Conservation (phyloP, 2,888 invertebrate genomes). For the Troides aeacus region DNA sequence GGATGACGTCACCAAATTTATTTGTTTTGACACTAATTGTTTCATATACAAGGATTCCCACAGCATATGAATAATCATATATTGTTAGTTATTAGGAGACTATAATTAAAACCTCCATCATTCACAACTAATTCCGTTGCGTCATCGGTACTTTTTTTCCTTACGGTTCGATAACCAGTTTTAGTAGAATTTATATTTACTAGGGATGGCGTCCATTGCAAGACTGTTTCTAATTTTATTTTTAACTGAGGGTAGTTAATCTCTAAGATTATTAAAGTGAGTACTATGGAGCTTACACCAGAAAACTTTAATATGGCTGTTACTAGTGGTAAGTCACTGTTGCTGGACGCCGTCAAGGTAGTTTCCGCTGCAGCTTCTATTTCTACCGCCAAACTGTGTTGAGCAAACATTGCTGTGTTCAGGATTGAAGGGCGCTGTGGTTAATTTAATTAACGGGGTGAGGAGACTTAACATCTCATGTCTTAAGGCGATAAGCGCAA, state of each 20-base stretch:
- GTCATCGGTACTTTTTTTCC: slow-evolving; percentile 16
- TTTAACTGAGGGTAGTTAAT: neutral
- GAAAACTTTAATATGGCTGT: too few relatives aligned
- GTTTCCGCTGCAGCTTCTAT: too few relatives aligned
- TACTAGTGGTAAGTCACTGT: too few relatives aligned
- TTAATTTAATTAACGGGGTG: too few relatives aligned
- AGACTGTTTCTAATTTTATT: neutral
- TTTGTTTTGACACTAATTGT: slow-evolving; percentile 1
- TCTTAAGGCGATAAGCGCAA: too few relatives aligned
- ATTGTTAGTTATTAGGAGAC: slow-evolving; percentile 15
- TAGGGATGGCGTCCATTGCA: slow-evolving; percentile 12
- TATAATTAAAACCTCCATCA: slow-evolving; percentile 8
- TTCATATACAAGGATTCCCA: slow-evolving; percentile 1
- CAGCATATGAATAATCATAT: slow-evolving; percentile 12
- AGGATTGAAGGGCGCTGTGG: too few relatives aligned
- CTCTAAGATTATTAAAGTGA: too few relatives aligned
- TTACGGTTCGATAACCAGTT: neutral
- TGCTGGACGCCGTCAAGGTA: too few relatives aligned
- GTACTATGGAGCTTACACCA: too few relatives aligned
- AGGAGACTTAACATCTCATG: too few relatives aligned
- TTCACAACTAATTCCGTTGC: slow-evolving; percentile 10
- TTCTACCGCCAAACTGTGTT: too few relatives aligned
- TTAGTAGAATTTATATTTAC: slow-evolving; percentile 7
- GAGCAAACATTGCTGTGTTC: too few relatives aligned
- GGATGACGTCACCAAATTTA: neutral